Conservation (phyloP, 1,140 invertebrate species). For the Drosophila aff. region DNA sequence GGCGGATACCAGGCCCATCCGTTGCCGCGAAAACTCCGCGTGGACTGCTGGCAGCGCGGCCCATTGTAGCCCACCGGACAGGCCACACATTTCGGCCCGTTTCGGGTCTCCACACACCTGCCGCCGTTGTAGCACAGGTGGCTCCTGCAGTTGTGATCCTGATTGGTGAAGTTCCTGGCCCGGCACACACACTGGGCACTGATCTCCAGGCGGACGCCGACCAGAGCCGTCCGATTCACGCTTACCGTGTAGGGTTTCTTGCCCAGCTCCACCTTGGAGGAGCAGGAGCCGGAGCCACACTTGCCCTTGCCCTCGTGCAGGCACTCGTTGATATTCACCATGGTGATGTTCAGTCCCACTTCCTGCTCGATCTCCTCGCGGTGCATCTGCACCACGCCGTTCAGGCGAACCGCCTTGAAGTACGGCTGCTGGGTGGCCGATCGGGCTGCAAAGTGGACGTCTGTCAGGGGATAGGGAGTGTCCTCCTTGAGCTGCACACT, state of each 20-base stretch:
- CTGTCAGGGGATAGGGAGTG: slow-evolving; percentile 86
- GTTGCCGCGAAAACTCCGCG: slow-evolving; percentile 88
- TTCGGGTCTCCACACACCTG: slow-evolving; percentile 87
- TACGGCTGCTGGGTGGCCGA: slow-evolving; percentile 88
- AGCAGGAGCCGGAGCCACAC: slow-evolving; percentile 88
- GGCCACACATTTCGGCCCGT: slow-evolving; percentile 87
- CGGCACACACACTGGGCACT: slow-evolving; percentile 87
- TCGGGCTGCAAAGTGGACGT: slow-evolving; percentile 89
- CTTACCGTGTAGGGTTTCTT: slow-evolving; percentile 90
- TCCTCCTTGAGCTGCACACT: slow-evolving; percentile 87
- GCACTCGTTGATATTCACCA: slow-evolving; percentile 91
- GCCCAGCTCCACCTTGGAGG: slow-evolving; percentile 88
- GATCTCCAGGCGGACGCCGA: slow-evolving; percentile 88
- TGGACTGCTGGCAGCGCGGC: slow-evolving; percentile 89
- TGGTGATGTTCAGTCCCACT: slow-evolving; percentile 89
- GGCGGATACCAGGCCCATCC: slow-evolving; percentile 90
- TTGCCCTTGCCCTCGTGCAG: slow-evolving; percentile 85
- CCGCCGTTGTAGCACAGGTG: slow-evolving; percentile 90
- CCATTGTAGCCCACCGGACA: slow-evolving; percentile 89
- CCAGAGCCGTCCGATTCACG: slow-evolving; percentile 89
- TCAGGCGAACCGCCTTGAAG: slow-evolving; percentile 88
- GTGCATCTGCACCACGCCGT: slow-evolving; percentile 88
- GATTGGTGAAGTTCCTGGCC: slow-evolving; percentile 86
- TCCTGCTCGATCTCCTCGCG: slow-evolving; percentile 88
- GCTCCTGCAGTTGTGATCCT: slow-evolving; percentile 87